Evolutionary conservation across 1,140 invertebrate genomes (phyloP).

Genomic region (Diorhabda sublineata): DNA sequence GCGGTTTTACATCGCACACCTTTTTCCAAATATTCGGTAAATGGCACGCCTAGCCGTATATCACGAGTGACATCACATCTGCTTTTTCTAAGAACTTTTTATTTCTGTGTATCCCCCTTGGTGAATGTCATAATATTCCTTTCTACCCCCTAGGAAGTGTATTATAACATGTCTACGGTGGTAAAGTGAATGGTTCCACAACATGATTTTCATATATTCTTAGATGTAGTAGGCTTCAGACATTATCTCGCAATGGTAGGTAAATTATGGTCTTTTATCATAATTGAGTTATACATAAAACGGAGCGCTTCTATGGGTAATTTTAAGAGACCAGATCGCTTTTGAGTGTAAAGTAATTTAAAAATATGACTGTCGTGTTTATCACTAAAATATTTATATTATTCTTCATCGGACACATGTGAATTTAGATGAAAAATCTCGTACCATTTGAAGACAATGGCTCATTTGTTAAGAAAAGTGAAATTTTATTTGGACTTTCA

Average conservation of each 20-base stretch:
- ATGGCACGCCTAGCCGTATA: slow-evolving; percentile 34
- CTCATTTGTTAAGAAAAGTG: no score
- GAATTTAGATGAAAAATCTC: no score
- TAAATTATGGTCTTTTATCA: slow-evolving; percentile 13
- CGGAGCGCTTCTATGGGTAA: no score
- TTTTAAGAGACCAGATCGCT: no score
- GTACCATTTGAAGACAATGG: no score
- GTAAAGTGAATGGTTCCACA: slow-evolving; percentile 32
- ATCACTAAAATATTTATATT: no score
- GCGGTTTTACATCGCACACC: slow-evolving; percentile 27
- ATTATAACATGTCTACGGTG: slow-evolving; percentile 34
- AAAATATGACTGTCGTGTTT: no score
- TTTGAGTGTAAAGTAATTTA: no score
- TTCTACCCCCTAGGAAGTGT: slow-evolving; percentile 34
- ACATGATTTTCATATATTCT: slow-evolving; percentile 26
- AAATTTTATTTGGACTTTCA: no score
- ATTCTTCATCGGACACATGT: no score
- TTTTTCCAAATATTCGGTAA: slow-evolving; percentile 31
- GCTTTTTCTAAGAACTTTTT: slow-evolving; percentile 25
- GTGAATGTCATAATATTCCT: slow-evolving; percentile 44
- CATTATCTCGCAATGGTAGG: slow-evolving; percentile 12
- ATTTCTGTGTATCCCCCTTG: slow-evolving; percentile 29
- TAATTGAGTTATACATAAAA: slow-evolving; percentile 16
- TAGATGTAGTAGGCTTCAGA: slow-evolving; percentile 18
- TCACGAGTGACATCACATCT: slow-evolving; percentile 36